These are phyloP conservation scores for Steinernema khuongi DNA, from an alignment of 1,140 invertebrate genomes.

Conservation along the genomic window DNA sequence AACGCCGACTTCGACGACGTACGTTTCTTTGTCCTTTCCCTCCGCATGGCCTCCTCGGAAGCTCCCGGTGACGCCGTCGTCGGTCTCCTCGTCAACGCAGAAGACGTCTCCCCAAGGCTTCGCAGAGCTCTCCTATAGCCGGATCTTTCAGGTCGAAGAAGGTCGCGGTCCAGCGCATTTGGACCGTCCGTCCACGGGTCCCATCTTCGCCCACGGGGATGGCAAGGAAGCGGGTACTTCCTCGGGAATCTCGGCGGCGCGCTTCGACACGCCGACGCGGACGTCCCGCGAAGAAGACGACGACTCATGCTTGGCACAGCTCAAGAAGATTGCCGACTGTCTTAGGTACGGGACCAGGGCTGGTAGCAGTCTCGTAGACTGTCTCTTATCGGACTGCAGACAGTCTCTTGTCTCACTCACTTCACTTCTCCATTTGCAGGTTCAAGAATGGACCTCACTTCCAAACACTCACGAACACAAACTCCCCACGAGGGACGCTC, in stretches of 20 bases:
- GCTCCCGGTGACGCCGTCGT: background rate
- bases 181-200: background rate
- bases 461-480: background rate
- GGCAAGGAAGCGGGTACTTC: constrained; percentile 13
- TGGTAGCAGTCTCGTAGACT: too few relatives aligned
- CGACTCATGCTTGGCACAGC: constrained; percentile 4
- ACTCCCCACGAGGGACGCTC: background rate
- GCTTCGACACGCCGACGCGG: background rate
- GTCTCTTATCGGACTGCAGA: too few relatives aligned
- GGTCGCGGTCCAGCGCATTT: background rate
- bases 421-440: background rate
- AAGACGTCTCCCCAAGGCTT: background rate
- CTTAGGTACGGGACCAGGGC: background rate
- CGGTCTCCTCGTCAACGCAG: background rate
- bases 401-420: background rate
- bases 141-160: background rate
- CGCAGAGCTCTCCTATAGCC: background rate
- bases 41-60: background rate
- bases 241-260: background rate
- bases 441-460: background rate
- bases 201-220: background rate
- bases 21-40: background rate
- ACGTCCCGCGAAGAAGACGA: background rate
- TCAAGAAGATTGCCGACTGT: constrained; percentile 10
- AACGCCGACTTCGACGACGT: constrained; percentile 8